Evolutionary conservation across 2,113 vertebrate species (phyloP).

Genomic region (Motacilla alba): DNA sequence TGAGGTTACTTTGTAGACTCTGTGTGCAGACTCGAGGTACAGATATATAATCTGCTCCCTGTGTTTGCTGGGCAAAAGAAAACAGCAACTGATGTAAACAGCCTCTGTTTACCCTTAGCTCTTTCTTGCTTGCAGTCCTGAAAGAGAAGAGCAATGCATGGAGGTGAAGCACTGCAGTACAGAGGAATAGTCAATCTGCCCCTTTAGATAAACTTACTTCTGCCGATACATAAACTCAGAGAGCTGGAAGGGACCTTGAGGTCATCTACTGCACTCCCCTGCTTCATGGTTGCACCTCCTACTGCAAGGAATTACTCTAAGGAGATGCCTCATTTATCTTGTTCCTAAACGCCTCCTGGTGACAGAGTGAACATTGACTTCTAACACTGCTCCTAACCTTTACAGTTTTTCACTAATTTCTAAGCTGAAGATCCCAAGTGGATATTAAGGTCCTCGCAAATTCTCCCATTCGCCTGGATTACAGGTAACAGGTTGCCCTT

Average conservation of each 20-base stretch:
- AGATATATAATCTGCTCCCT: neutral
- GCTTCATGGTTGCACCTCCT: neutral
- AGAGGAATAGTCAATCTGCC: neutral
- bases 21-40: neutral
- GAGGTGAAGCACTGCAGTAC: neutral
- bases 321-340: neutral
- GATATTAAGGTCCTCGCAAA: neutral
- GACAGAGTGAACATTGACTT: neutral
- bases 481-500: neutral
- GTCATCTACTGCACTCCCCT: neutral
- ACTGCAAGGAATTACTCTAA: neutral
- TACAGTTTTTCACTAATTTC: neutral
- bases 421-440: neutral
- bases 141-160: neutral
- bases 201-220: constrained; percentile 7
- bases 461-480: neutral
- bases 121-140: neutral
- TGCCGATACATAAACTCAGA: neutral
- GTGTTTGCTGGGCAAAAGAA: neutral
- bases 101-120: neutral
- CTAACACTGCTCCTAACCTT: neutral
- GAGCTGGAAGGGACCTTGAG: neutral
- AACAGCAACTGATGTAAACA: neutral
- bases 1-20: neutral
- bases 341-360: neutral